A percentile compares a stretch with the other conserved stretches of the same genome.
These are phyloP conservation scores for Camponotus pennsylvanicus DNA, from an alignment of 1,140 invertebrate species.

Conservation along the genomic window DNA sequence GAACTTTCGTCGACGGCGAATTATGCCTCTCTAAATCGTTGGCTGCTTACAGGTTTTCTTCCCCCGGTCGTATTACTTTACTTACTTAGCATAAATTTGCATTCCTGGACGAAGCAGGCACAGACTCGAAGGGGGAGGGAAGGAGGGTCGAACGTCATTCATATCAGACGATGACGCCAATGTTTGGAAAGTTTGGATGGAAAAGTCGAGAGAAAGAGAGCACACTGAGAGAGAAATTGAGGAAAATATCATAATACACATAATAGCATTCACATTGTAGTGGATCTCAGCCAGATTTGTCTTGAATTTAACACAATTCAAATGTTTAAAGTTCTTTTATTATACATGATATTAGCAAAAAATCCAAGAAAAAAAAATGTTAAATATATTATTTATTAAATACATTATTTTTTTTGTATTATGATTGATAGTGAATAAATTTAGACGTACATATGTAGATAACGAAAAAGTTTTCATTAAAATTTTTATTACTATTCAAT, in stretches of 20 bases:
- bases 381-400: neutral
- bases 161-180: constrained; percentile 33
- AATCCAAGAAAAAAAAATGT: neutral
- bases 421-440: neutral
- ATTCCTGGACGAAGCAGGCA: constrained; percentile 53
- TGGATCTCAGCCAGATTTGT: constrained; percentile 15
- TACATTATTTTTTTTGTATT: neutral
- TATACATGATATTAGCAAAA: neutral
- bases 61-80: constrained; percentile 63
- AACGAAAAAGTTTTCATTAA: neutral
- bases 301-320: neutral
- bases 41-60: constrained; percentile 35
- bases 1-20: constrained; percentile 64
- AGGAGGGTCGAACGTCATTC: constrained; percentile 34
- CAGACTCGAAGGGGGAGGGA: constrained; percentile 3
- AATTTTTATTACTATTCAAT: neutral
- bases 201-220: constrained; percentile 25
- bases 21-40: constrained; percentile 67
- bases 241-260: constrained; percentile 39
- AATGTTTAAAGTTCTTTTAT: neutral
- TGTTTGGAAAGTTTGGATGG: constrained; percentile 43
- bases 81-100: constrained; percentile 73
- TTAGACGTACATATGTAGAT: neutral
- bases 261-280: neutral
- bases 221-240: neutral